Evolutionary conservation across 2,113 vertebrate genomes (phyloP).

Genomic region (western clawed frog (Xenopus tropicalis)): UCB_Xtro_10.0 CM004446.2:2821001-2821500

Average conservation of each 20-base stretch:
- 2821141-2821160: not conserved
- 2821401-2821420: no score
- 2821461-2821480: no score
- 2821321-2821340: no score
- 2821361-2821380: no score
- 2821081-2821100: not conserved
- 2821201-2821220: constrained; percentile 33
- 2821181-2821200: not conserved
- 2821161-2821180: not conserved
- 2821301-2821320: no score
- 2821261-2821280: constrained; percentile 29
- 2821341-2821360: no score
- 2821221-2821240: constrained; percentile 17
- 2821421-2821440: no score
- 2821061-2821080: constrained; percentile 2
- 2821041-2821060: not conserved
- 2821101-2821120: not conserved
- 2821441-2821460: no score
- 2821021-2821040: not conserved
- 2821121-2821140: not conserved
- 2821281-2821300: constrained; percentile 26
- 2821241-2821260: not conserved
- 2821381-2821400: no score
- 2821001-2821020: not conserved
- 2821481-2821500: no score